Base-by-base conservation (phyloP, 2,113 vertebrate genomes). In the Myotis yumanensis region DNA sequence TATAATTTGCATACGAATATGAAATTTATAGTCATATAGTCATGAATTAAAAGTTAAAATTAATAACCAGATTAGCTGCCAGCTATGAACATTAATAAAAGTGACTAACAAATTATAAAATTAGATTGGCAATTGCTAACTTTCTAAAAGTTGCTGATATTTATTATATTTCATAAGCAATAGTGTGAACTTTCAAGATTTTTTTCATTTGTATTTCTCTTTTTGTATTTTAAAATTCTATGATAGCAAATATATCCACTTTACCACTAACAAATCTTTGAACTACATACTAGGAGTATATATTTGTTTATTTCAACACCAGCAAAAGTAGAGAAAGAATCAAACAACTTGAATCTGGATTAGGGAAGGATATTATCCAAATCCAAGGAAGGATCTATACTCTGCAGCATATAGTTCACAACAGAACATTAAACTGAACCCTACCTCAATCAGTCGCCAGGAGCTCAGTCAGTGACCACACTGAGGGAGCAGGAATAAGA, bases 241-340 rank as follows among this genome's bases (percentile, higher is more conserved):
- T 43, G 57, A 22, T 75, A 15, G 30, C 37, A 91, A 80, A 72
- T 62, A 85, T 20, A 77, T 52, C 23, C 32, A 40, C 57, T 68
- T 89, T 7, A 81, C 17, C 52, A 93, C 11, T 91, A 81, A 69
- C 40, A 81, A 48, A 37, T 8, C 11, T 93, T 80, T 90, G 2
- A 84, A 62, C 46, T 86, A 4, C 10, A 69, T 59, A 35, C 22
- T 10, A 75, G 79, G 30, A 68, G 25, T 11, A 77, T 73, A 77
- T n/a, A n/a, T 80, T 93, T 90, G 37, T 73, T 83, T 92, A 37
- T 88, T 92, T 76, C 71, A 93, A 40, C 20, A 91, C 17, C 7
- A 62, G n/a, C 51, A 40, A 46, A 72, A 79, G 83, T n/a, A 80
- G 37, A 94, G n/a, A 73, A 66, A 51, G 69, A 95, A 25, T 81